These are phyloP conservation scores for Coenonympha glycerion DNA, from an alignment of 2,888 invertebrate species.

Conservation along the genomic window DNA sequence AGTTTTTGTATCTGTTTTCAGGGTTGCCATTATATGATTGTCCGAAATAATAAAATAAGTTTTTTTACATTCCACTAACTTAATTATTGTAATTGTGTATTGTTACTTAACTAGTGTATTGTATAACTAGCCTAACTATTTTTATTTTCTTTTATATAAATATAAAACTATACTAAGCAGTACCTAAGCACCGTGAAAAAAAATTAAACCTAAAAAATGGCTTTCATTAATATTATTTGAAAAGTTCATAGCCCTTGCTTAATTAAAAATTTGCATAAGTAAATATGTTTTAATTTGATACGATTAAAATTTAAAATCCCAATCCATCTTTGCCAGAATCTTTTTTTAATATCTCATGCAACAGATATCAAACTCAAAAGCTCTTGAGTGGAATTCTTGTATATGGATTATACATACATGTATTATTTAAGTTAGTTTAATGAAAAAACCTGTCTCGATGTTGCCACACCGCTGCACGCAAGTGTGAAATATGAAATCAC, in stretches of 20 bases:
- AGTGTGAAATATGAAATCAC: constrained; percentile 77
- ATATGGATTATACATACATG: no score
- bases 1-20: constrained; percentile 46
- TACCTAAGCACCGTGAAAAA: background rate
- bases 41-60: background rate
- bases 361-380: constrained; percentile 37
- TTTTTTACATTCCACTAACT: no score
- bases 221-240: background rate
- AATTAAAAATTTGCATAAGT: constrained; percentile 64
- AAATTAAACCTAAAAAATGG: background rate
- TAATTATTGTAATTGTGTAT: no score
- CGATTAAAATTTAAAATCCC: constrained; percentile 40
- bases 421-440: constrained; percentile 40
- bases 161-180: no score
- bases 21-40: constrained; percentile 27
- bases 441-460: constrained; percentile 64
- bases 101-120: no score
- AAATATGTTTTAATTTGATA: constrained; percentile 65
- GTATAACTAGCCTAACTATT: no score
- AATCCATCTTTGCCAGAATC: constrained; percentile 25
- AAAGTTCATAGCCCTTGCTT: no score
- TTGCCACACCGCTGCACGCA: constrained; percentile 55
- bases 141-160: no score
- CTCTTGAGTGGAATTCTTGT: constrained; percentile 27
- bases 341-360: constrained; percentile 1